A percentile compares a stretch with the other conserved stretches of the same genome.
phyloP scores from a whole-genome alignment of 1,140 invertebrate species.

The Anoplophora glabripennis region DNA sequence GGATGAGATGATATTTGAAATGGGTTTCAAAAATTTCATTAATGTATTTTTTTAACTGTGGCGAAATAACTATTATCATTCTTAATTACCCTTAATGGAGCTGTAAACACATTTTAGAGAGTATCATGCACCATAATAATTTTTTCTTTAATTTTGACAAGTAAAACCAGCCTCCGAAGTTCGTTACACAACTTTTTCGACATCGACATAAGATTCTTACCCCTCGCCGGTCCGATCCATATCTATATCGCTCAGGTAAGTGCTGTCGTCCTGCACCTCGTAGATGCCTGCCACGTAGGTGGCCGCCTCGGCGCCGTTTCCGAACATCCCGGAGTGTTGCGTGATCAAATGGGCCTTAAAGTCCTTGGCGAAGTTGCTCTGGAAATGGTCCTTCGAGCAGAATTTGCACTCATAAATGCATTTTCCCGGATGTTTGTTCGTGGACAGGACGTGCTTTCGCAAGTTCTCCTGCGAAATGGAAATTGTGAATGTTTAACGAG shows the following conservation, averaged over 20 bases:
- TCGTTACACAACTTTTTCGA: too few relatives aligned
- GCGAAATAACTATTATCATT: too few relatives aligned
- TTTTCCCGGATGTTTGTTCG: constrained; percentile 71
- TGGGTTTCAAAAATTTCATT: too few relatives aligned
- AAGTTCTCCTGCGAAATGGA: constrained; percentile 71
- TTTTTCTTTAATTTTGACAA: too few relatives aligned
- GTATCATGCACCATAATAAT: too few relatives aligned
- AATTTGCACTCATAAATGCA: constrained; percentile 72
- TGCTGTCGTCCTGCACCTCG: constrained; percentile 43
- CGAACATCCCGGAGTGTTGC: constrained; percentile 55
- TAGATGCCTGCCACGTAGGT: constrained; percentile 53
- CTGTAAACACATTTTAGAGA: too few relatives aligned
- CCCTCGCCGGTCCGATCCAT: background rate
- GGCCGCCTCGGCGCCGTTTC: constrained; percentile 49
- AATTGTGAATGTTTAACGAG: background rate
- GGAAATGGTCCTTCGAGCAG: constrained; percentile 54
- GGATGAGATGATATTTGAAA: too few relatives aligned
- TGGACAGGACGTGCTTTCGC: constrained; percentile 80
- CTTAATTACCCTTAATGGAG: too few relatives aligned
- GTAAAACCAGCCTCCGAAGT: too few relatives aligned
- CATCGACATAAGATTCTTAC: too few relatives aligned
- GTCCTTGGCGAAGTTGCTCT: constrained; percentile 64
- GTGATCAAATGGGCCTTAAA: constrained; percentile 64
- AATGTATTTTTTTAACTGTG: too few relatives aligned
- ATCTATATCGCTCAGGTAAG: constrained; percentile 17